Evolutionary conservation across 2,113 vertebrate species (phyloP), one percentile per base, ranked within the genome.

Genomic region (human (Homo sapiens)): DNA sequence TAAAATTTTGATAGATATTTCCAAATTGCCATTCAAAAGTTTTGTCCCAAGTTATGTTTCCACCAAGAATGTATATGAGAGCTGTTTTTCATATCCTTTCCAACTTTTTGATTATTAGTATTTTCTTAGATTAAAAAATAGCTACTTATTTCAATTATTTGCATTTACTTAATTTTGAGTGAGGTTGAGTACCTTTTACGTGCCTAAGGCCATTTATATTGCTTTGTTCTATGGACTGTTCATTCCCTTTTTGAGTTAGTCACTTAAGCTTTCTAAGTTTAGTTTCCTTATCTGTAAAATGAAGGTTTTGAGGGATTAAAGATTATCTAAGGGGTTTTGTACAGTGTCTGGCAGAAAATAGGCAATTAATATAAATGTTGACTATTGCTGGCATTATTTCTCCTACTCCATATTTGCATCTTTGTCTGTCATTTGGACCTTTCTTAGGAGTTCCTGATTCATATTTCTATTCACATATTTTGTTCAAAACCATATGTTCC

Each of bases 161-260:
- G 4, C 1, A 20, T 16, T 97, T 90, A 85, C 66, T 96, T 88
- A 50, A 93, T 94, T 91, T 94, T 87, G 59, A 96, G 23, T 78
- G 61, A 87, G 23, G 66, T 61, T n/a, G 16, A 55, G 23, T 30
- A 72, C 1, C 11, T 64, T 91, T 83, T 8, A 55, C 6, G 14
- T 38, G 23, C 50, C 52, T 23, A 80, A 80, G 81, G 48, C 8
- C 59, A 55, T n/a, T 68, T 76, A 20, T 59, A 68, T 81, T 59
- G 78, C 38, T 75, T 86, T 90, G 27, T 81, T 22, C 66, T 80
- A 0, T n/a, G 22, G 48, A 78, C 9, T 43, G 7, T 81, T 90
- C 40, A 32, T 40, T 30, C 6, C 30, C 23, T 84, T 75, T 43
- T 23, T 40, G 57, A 16, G 14, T 81, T 75, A 52, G 66, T 75